These are phyloP conservation scores for Mesitornis unicolor DNA, from an alignment of 2,113 vertebrate genomes.

Conservation along the genomic window DNA sequence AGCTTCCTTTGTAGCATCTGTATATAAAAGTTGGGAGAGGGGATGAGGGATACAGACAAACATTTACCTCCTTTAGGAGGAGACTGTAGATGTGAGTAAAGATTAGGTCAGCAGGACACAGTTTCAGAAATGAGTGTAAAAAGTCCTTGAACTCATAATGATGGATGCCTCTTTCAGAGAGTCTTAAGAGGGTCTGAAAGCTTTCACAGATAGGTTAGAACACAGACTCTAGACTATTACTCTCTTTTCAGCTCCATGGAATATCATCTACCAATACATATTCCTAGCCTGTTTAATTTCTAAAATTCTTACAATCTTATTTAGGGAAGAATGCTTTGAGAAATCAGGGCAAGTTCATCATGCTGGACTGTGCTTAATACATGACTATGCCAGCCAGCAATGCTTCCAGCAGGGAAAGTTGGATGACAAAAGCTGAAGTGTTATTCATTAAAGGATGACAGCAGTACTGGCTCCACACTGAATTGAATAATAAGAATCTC, in stretches of 20 bases:
- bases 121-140: not conserved
- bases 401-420: not conserved
- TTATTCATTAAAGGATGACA: not conserved
- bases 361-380: not conserved
- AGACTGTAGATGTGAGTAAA: not conserved
- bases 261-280: not conserved
- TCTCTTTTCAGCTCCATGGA: not conserved
- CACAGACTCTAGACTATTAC: not conserved
- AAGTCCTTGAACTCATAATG: not conserved
- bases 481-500: not conserved
- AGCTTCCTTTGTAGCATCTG: not conserved
- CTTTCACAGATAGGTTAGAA: not conserved
- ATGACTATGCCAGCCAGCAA: not conserved
- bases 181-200: not conserved
- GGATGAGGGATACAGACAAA: not conserved
- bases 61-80: fast-evolving
- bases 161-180: not conserved
- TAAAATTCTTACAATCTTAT: not conserved
- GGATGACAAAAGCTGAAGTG: not conserved
- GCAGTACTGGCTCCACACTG: not conserved
- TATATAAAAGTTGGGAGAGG: not conserved
- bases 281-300: not conserved
- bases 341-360: not conserved
- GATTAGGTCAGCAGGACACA: not conserved
- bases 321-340: not conserved